Percentiles rank a stretch among this genome's conserved stretches.
phyloP scores from a whole-genome alignment of 2,888 invertebrate genomes.

The Amiota mariae region DNA sequence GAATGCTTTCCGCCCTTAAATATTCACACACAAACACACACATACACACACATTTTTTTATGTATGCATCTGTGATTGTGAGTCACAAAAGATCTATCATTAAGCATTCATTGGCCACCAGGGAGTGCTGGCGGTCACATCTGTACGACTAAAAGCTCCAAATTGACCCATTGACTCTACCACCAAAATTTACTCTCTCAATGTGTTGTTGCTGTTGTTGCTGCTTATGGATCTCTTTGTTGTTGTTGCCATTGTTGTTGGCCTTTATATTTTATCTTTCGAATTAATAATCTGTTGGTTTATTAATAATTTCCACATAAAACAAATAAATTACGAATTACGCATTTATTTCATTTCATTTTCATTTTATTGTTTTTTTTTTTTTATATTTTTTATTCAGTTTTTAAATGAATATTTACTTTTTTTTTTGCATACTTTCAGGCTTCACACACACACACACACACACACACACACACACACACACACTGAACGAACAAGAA shows the following conservation, averaged over 20 bases:
- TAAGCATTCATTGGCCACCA: slow-evolving; percentile 65
- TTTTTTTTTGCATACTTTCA: slow-evolving; percentile 41
- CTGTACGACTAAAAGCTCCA: slow-evolving; percentile 62
- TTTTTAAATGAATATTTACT: slow-evolving; percentile 22
- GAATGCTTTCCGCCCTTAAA: slow-evolving; percentile 32
- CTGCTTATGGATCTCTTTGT: slow-evolving; percentile 2
- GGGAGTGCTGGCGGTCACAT: slow-evolving; percentile 55
- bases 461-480: neutral
- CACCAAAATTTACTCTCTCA: slow-evolving; percentile 7
- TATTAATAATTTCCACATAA: slow-evolving; percentile 63
- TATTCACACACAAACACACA: slow-evolving; percentile 23
- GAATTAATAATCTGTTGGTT: slow-evolving; percentile 66
- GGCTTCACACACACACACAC: slow-evolving; percentile 20
- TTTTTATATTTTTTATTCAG: slow-evolving; percentile 38
- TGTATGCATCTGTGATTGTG: slow-evolving; percentile 2
- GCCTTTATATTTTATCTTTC: slow-evolving; percentile 59
- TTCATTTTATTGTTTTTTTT: slow-evolving; percentile 61
- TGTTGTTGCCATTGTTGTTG: slow-evolving; percentile 45
- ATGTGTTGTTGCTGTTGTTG: slow-evolving; percentile 27
- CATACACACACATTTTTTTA: slow-evolving; percentile 5
- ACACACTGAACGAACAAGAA: slow-evolving; percentile 11
- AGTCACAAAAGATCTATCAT: slow-evolving; percentile 44
- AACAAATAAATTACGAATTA: slow-evolving; percentile 60
- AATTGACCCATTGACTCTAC: slow-evolving; percentile 64
- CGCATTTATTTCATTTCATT: slow-evolving; percentile 55